Conservation (phyloP, 2,797 vertebrate genomes). For the Lepus townsendii region DNA sequence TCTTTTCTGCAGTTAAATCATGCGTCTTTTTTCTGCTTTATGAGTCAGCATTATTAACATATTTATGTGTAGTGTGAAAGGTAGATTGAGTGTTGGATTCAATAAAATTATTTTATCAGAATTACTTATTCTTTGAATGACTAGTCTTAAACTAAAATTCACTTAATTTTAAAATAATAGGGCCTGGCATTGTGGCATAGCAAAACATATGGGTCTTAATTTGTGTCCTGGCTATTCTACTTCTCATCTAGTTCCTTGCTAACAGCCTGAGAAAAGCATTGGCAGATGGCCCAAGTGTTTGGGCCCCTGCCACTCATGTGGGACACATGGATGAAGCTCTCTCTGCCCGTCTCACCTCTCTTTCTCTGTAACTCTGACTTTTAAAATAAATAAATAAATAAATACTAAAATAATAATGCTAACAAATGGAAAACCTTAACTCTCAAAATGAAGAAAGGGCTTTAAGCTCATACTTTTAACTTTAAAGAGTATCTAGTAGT, state of each 20-base stretch:
- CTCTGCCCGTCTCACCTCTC: no score
- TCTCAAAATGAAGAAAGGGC: neutral
- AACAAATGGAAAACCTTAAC: neutral
- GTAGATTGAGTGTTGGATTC: neutral
- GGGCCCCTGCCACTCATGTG: no score
- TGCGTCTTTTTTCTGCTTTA: neutral
- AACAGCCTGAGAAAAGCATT: no score
- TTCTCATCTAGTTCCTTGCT: no score
- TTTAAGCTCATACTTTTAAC: neutral
- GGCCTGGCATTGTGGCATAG: no score
- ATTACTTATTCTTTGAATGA: neutral
- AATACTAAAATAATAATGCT: neutral
- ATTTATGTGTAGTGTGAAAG: neutral
- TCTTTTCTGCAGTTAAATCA: neutral
- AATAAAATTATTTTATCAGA: neutral
- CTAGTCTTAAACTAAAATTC: neutral
- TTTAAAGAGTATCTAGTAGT: neutral
- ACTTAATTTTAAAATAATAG: no score
- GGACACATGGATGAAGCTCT: no score
- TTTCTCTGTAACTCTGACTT: no score
- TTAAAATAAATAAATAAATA: no score
- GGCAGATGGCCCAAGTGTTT: no score
- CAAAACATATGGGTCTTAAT: no score
- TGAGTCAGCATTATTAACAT: neutral
- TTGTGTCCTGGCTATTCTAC: no score